These are phyloP conservation scores for Megathymus violae DNA, from an alignment of 1,140 invertebrate genomes.

Conservation along the genomic window DNA sequence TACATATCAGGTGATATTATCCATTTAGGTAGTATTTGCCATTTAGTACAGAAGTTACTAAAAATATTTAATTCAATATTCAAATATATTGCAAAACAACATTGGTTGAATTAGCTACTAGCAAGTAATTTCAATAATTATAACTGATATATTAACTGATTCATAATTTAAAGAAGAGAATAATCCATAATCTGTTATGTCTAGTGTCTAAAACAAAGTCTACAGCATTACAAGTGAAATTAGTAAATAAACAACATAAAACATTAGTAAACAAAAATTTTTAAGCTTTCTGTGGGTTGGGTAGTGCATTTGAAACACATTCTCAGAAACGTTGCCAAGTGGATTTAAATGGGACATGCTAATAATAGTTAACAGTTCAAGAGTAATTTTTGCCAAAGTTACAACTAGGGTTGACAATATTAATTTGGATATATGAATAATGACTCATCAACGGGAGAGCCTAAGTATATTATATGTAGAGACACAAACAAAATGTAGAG, in stretches of 20 bases:
- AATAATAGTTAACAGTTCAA: constrained; percentile 31
- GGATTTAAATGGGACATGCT: constrained; percentile 36
- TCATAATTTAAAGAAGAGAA: too few relatives aligned
- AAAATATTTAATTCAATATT: background rate
- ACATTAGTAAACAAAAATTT: constrained; percentile 27
- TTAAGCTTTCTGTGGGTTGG: constrained; percentile 23
- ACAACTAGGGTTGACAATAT: background rate
- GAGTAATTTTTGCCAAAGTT: constrained; percentile 33
- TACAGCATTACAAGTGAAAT: background rate
- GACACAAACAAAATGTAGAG: too few relatives aligned
- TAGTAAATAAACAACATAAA: constrained; percentile 21
- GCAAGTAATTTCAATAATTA: too few relatives aligned
- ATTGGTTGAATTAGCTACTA: background rate
- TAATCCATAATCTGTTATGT: too few relatives aligned
- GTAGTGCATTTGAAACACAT: constrained; percentile 33
- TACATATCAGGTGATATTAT: too few relatives aligned
- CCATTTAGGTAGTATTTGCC: too few relatives aligned
- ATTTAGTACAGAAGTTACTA: too few relatives aligned
- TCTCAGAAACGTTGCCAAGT: constrained; percentile 36
- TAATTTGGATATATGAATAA: background rate
- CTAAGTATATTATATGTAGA: too few relatives aligned
- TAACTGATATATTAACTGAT: too few relatives aligned
- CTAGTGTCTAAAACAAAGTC: background rate
- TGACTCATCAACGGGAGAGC: too few relatives aligned
- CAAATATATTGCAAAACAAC: background rate